Percentiles rank a stretch among this genome's conserved stretches.
Conservation (phyloP, 2,113 vertebrate genomes). For the Peromyscus maniculatus region DNA sequence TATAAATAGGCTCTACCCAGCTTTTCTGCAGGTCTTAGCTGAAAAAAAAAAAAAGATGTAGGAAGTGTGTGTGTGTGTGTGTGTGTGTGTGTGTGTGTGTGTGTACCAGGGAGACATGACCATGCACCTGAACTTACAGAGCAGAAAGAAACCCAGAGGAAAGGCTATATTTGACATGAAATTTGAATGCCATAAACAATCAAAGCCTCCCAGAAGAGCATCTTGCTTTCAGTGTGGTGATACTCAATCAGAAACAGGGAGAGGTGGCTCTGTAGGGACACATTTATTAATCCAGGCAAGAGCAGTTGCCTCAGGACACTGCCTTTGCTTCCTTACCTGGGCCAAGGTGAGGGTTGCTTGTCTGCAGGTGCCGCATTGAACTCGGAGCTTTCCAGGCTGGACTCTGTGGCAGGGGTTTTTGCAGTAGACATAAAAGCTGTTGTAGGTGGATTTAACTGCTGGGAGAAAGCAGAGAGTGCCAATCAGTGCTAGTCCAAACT, state of each 20-base stretch:
- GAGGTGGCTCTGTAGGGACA: accelerated
- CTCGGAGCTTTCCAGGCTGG: slow-evolving; percentile 94
- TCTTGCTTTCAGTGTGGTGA: not conserved
- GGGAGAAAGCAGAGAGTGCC: slow-evolving; percentile 42
- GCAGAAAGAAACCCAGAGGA: not conserved
- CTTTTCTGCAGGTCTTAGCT: not conserved
- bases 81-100: not conserved
- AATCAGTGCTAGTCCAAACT: slow-evolving; percentile 8
- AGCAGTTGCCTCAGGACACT: accelerated
- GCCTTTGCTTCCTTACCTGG: slow-evolving; percentile 87
- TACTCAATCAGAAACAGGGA: accelerated
- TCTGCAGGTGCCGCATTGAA: slow-evolving; percentile 90
- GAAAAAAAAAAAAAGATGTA: not conserved
- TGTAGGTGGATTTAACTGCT: slow-evolving; percentile 87
- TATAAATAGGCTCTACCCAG: not conserved
- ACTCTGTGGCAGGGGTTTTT: slow-evolving; percentile 90
- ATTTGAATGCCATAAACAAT: not conserved
- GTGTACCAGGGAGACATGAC: accelerated
- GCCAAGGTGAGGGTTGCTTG: slow-evolving; percentile 91
- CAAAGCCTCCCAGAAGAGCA: not conserved
- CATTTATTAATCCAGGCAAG: accelerated
- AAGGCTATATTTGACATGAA: not conserved
- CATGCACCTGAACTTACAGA: accelerated
- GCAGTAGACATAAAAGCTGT: slow-evolving; percentile 95
- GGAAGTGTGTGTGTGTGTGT: not conserved